Base-by-base conservation (phyloP, 2,113 vertebrate genomes). In the Candoia aspera region DNA sequence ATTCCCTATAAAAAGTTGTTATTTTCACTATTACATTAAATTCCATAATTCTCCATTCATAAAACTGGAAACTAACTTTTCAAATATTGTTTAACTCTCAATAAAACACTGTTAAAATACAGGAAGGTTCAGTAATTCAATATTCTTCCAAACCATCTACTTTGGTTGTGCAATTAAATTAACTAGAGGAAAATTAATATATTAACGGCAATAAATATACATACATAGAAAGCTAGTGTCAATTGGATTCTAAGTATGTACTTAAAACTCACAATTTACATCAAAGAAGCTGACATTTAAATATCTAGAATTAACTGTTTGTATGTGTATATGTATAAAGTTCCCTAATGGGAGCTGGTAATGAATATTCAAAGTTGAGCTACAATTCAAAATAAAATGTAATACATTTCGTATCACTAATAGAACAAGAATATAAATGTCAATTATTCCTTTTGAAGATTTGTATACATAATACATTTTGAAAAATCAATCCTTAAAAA, bases 231-330 rank as follows among this genome's bases (percentile, higher is more conserved):
- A 21, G 49, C 42, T 60, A 29, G 57, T 84, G 42, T 84, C 37
- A 60, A 13, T 5, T 49, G 57, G 37, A 53, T 29, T 29, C 29
- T 58, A 60, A 57, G 12, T 59, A 84, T 6, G 2, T 4, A 84
- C 6, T 42, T 64, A 46, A 46, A 8, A 46, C 42, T 23, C 3
- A 79, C 17, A 79, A 79, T 85, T 91, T 33, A 91, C 12, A 55
- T 24, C 46, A 46, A 4, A 4, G 89, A 92, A 92, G 92, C 92
- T 79, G 73, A 90, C 53, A 57, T 91, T 5, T 93, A 15, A 64
- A 6, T 4, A 21, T 49, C 33, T 12, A 90, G 57, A 91, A 57
- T 0, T 90, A 68, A 87, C 37, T 33, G 42, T 42, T 42, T 42
- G 11, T 84, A 8, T 6, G n/a, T 37, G 21, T 37, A 17, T 37